Evolutionary conservation across 2,888 invertebrate species (phyloP), one percentile per base, ranked within the genome.

Genomic region (Mythimna ferrago): DNA sequence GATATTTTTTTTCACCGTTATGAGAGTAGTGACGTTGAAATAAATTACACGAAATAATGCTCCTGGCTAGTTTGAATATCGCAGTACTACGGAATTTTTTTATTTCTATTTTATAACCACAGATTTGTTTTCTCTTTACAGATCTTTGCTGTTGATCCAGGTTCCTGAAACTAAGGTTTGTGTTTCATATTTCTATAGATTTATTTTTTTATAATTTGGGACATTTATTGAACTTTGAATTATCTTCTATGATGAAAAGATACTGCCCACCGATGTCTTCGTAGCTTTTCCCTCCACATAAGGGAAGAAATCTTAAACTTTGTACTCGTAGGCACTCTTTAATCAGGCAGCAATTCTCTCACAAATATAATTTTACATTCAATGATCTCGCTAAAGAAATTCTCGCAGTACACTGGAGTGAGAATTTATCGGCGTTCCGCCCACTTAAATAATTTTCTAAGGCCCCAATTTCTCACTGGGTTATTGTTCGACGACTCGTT

Each of bases 401-500:
- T 81, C 73, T 78, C 82, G 60, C 75, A 76, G 83, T 81, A 80
- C 79, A 81, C 76, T 80, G 76, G 72, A 85, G 82, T 83, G 83
- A 80, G 82, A 91, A 92, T 90, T 90, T 89, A 91, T 89, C 86
- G 86, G 79, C 86, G 86, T 89, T 90, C 88, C 89, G 84, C 86
- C 86, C 84, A 87, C 88, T 90, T 89, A 90, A 90, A 89, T 89
- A 90, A 90, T 90, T 88, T 89, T 89, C 85, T 86, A 85, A 86
- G 87, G 87, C 91, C 87, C 84, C 91, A 90, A 92, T 93, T 91
- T 90, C 88, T 90, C 89, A 90, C 89, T 89, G 92, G 92, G 93
- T 93, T 93, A 94, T 94, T 94, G 93, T 93, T 91, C 89, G 88
- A 85, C 84, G 86, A 87, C 87, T 88, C 88, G 88, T 87, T 85